Percentiles rank a stretch among this genome's conserved stretches.
Conservation (phyloP, 2,797 vertebrate species). For the Typhlichthys subterraneus region DNA sequence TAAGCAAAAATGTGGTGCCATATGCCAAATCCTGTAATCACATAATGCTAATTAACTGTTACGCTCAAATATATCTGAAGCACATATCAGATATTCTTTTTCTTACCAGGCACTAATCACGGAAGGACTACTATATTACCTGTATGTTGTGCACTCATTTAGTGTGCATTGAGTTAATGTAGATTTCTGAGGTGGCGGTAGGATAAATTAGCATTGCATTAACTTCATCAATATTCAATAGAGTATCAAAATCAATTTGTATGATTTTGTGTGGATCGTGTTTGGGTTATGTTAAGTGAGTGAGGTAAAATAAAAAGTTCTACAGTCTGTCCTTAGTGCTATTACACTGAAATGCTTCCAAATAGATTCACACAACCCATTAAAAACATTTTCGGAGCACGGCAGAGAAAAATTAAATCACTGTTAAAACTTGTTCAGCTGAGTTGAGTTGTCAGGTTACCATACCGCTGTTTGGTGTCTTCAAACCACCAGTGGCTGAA, state of each 20-base stretch:
- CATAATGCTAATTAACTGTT: too few species aligned
- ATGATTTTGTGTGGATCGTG: background rate
- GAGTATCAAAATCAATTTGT: too few species aligned
- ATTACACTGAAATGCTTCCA: constrained; percentile 31
- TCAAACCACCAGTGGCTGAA: constrained; percentile 58
- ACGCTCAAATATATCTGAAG: too few species aligned
- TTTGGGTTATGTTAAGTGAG: background rate
- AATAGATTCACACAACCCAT: constrained; percentile 56
- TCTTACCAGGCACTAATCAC: too few species aligned
- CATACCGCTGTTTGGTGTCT: constrained; percentile 53
- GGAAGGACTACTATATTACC: too few species aligned
- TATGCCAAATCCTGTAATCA: too few species aligned
- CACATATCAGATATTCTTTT: too few species aligned
- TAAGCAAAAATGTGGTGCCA: background rate
- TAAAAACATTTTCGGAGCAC: constrained; percentile 20
- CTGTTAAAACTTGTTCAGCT: constrained; percentile 40
- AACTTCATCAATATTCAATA: background rate
- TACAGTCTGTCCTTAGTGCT: constrained; percentile 20
- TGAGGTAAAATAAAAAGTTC: constrained; percentile 3
- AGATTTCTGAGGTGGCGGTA: too few species aligned
- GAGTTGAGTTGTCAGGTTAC: constrained; percentile 64
- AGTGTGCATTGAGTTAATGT: too few species aligned
- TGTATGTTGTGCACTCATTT: background rate
- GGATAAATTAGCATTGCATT: background rate
- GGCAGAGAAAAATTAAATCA: constrained; percentile 48